Percentiles rank a stretch among this genome's conserved stretches.
These are phyloP conservation scores for Sterna hirundo DNA, from an alignment of 2,113 vertebrate species.

Conservation along the genomic window DNA sequence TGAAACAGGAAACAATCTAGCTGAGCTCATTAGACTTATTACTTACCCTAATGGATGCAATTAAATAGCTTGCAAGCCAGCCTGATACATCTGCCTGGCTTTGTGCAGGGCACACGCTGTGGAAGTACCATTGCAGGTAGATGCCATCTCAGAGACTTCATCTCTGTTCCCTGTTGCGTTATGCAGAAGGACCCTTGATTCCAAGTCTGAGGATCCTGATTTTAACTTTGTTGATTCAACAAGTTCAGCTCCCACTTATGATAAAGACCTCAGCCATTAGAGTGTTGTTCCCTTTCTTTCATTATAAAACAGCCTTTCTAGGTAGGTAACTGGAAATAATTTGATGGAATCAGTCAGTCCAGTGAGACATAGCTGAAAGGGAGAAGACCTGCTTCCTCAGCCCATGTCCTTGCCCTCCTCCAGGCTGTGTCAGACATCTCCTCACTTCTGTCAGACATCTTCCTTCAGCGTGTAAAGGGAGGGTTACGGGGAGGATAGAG, in stretches of 20 bases:
- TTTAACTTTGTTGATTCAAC: neutral
- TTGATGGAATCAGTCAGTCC: neutral
- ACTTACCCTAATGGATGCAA: neutral
- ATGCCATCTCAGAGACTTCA: neutral
- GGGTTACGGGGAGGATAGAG: neutral
- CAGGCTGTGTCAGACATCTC: neutral
- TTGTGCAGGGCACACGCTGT: neutral
- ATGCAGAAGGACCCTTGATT: neutral
- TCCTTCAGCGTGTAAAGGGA: neutral
- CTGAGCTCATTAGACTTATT: neutral
- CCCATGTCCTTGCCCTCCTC: neutral
- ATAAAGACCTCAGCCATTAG: neutral
- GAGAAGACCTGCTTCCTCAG: neutral
- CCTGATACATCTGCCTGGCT: neutral
- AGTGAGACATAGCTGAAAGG: neutral
- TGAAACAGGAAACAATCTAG: constrained; percentile 1
- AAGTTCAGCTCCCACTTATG: neutral
- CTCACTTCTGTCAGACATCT: neutral
- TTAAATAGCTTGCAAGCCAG: neutral
- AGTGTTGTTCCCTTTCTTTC: neutral
- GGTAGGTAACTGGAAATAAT: neutral
- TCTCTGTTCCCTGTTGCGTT: neutral
- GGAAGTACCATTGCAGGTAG: neutral
- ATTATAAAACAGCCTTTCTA: neutral
- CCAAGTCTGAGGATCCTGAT: neutral